Base-by-base conservation (phyloP, 2,888 invertebrate genomes). In the Leptarthrus brevirostris region DNA sequence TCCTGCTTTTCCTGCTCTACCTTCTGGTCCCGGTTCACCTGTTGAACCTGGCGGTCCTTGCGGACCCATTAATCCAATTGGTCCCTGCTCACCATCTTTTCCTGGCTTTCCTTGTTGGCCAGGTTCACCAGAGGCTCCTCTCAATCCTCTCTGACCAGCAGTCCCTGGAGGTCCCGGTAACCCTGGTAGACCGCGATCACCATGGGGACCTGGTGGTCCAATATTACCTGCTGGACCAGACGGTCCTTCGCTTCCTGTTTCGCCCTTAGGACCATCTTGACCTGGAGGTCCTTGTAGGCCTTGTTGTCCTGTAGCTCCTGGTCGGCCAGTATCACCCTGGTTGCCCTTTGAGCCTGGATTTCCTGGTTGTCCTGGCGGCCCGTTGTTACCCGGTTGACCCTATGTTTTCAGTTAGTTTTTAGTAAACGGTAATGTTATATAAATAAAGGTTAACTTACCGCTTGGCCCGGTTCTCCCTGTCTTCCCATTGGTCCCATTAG, bases 401-500 rank as follows among this genome's bases (percentile, higher is more conserved):
- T 93, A 70, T n/a, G 22, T n/a, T 36, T 61, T 40, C 18, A 56
- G n/a, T n/a, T n/a, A n/a, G n/a, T n/a, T n/a, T n/a, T n/a, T n/a
- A n/a, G n/a, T n/a, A n/a, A n/a, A n/a, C n/a, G n/a, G n/a, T 30
- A 30, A 30, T 30, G 3, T 61, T 40, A n/a, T n/a, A n/a, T 20
- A 22, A 14, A 53, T 72, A 22, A 20, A 71, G 40, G 44, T 40
- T 24, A 36, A 82, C 84, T 86, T 86, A 93, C 93, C 74, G 89
- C 86, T 75, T 88, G 87, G 77, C 94, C 94, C 70, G 90, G 85
- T 81, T 92, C 91, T 80, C 94, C 94, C 1, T 92, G 91, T 77
- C 92, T 85, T 74, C 94, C 95, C 6, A 92, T 91, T 22, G 91
- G 87, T n/a, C 94, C 94, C 83, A 89, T 88, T 72, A 90, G 86